Base-by-base conservation (phyloP, 2,113 vertebrate species). In the Micronycteris hirsuta region DNA sequence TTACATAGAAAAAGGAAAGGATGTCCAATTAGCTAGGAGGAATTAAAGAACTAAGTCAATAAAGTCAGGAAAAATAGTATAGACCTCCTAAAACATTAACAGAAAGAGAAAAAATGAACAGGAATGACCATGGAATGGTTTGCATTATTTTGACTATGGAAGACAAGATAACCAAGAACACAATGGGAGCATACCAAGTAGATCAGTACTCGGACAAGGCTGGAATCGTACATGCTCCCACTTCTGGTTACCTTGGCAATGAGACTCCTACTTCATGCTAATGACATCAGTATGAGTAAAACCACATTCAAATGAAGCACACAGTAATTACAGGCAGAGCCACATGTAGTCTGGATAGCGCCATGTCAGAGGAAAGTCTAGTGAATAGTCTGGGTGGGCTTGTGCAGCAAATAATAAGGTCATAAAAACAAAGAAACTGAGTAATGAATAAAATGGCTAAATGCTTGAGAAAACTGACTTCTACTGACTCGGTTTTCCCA, bases 161-260 rank as follows among this genome's bases (percentile, higher is more conserved):
- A 95, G 70, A 76, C 26, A 56, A 31, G 81, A 91, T 89, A 86
- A 19, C 49, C 41, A 56, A 78, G 89, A 83, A 63, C 28, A 15
- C 43, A 36, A 74, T 65, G 78, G 89, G 93, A 95, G 45, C 68
- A 19, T 12, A 54, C 68, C 17, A 67, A 89, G 68, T 20, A 28
- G 43, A 83, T 28, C 26, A 90, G 43, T 49, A 82, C 54, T 73
- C 91, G 86, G 83, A 93, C 63, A 43, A 91, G 96, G 74, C 49
- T 93, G 95, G 41, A 83, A 83, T 73, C 52, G 15, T 63, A 47
- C 73, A 63, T 0, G 65, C 96, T 93, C 86, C 89, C 83, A 76
- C 96, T 97, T 91, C 86, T 97, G 83, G 96, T 95, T 93, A 83
- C 96, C 94, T 86, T 96, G 96, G 92, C 54, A 68, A 97, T 71